Evolutionary conservation across 2,888 invertebrate species (phyloP).

Genomic region (Volucella zonaria): DNA sequence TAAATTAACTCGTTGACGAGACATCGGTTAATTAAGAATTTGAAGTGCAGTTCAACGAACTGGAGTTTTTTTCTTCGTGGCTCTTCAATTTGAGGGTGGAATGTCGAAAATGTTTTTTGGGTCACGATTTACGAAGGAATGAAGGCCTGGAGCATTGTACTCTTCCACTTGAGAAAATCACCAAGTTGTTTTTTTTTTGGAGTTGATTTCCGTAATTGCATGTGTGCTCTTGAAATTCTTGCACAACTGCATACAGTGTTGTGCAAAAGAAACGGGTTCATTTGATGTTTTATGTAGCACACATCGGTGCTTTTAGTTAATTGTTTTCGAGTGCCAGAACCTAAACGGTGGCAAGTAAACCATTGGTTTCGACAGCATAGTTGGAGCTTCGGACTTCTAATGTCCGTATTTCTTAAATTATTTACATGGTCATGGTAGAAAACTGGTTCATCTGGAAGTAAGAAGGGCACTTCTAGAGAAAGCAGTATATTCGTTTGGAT

Average conservation of each 20-base stretch:
- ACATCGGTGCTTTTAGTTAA: too few species aligned
- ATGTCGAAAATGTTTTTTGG: constrained; percentile 5
- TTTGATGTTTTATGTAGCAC: neutral
- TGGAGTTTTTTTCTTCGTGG: constrained; percentile 44
- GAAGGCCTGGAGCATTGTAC: constrained; percentile 12
- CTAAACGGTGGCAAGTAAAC: too few species aligned
- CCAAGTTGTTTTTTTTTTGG: constrained; percentile 15
- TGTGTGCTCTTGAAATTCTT: constrained; percentile 8
- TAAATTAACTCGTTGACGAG: constrained; percentile 53
- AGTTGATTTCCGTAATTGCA: constrained; percentile 47
- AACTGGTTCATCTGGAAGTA: too few species aligned
- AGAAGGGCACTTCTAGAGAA: too few species aligned
- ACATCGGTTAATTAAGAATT: constrained; percentile 58
- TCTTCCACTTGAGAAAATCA: constrained; percentile 39
- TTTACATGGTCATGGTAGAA: too few species aligned
- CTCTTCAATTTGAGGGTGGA: constrained; percentile 3
- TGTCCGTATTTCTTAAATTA: too few species aligned
- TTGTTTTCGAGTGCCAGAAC: too few species aligned
- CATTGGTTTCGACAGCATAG: too few species aligned
- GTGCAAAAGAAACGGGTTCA: constrained; percentile 1
- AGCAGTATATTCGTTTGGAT: too few species aligned
- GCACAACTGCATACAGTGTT: constrained; percentile 28
- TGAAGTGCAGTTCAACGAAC: constrained; percentile 60
- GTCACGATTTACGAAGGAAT: neutral
- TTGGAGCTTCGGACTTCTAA: too few species aligned